phyloP scores from a whole-genome alignment of 1,140 invertebrate genomes.

The Papilio xuthus region DNA sequence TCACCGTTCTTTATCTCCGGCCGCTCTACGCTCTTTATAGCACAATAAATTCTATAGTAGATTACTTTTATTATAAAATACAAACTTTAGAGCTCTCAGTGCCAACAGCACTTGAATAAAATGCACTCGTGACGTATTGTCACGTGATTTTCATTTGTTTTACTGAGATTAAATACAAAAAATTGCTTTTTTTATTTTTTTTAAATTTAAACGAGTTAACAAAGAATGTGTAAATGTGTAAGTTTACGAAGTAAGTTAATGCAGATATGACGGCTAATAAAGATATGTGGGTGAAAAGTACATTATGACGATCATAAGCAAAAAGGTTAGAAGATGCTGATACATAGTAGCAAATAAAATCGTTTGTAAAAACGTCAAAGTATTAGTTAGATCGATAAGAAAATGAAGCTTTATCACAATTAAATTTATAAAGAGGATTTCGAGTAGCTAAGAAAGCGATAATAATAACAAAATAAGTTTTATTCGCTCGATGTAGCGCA shows the following conservation, averaged over 20 bases:
- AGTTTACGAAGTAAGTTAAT: too few species aligned
- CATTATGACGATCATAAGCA: too few species aligned
- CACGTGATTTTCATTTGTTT: constrained; percentile 12
- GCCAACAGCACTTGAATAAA: constrained; percentile 10
- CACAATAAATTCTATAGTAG: constrained; percentile 34
- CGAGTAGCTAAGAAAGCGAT: neutral
- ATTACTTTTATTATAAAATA: constrained; percentile 35
- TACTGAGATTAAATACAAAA: neutral
- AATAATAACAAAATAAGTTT: constrained; percentile 24
- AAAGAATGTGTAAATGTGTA: too few species aligned
- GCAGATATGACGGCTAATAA: too few species aligned
- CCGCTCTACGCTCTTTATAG: constrained; percentile 27
- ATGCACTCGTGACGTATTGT: neutral
- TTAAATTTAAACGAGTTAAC: too few species aligned
- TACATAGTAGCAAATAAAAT: too few species aligned
- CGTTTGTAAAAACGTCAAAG: neutral
- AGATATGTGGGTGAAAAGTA: too few species aligned
- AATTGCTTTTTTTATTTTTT: neutral
- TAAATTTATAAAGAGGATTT: neutral
- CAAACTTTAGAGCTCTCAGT: constrained; percentile 19
- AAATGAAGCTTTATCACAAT: neutral
- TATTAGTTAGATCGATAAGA: neutral
- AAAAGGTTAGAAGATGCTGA: neutral
- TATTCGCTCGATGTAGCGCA: constrained; percentile 20
- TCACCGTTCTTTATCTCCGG: constrained; percentile 29